Conservation (phyloP, 2,797 vertebrate genomes). For the Kryptolebias ocellatus region DNA sequence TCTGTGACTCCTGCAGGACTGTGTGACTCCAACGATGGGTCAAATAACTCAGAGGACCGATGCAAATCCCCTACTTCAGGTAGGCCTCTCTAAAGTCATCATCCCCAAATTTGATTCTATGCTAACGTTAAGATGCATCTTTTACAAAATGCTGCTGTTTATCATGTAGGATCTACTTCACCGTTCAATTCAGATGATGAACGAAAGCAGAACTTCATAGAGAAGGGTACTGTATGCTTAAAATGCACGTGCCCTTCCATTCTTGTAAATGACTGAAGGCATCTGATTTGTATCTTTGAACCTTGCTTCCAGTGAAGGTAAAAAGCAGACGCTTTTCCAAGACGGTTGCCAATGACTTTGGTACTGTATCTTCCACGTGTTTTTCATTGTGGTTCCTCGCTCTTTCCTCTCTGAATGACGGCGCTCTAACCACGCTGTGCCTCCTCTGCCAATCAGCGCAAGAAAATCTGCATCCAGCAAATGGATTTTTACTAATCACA, state of each 20-base stretch:
- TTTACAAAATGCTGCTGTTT: slow-evolving; percentile 67
- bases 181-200: slow-evolving; percentile 95
- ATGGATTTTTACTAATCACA: slow-evolving; percentile 65
- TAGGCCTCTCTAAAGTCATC: slow-evolving; percentile 65
- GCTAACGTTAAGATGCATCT: not conserved
- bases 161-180: slow-evolving; percentile 89
- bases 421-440: slow-evolving; percentile 67
- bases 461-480: slow-evolving; percentile 29
- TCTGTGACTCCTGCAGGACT: slow-evolving; percentile 78
- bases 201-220: slow-evolving; percentile 93
- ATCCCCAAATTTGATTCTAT: not conserved
- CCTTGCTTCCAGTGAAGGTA: slow-evolving; percentile 94
- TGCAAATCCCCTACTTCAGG: slow-evolving; percentile 98
- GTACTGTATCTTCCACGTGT: slow-evolving; percentile 86
- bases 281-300: slow-evolving; percentile 80
- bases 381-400: slow-evolving; percentile 48
- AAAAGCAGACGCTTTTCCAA: slow-evolving; percentile 99
- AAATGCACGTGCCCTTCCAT: slow-evolving; percentile 28
- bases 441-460: slow-evolving; percentile 71
- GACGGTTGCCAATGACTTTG: slow-evolving; percentile 98
- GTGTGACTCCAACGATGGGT: slow-evolving; percentile 90
- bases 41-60: slow-evolving; percentile 88
- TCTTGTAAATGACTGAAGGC: slow-evolving; percentile 68
- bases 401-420: slow-evolving; percentile 81
- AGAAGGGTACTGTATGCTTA: slow-evolving; percentile 88